Evolutionary conservation across 2,888 invertebrate genomes (phyloP), one percentile per base, ranked within the genome.

Genomic region (Seira musarum): DNA sequence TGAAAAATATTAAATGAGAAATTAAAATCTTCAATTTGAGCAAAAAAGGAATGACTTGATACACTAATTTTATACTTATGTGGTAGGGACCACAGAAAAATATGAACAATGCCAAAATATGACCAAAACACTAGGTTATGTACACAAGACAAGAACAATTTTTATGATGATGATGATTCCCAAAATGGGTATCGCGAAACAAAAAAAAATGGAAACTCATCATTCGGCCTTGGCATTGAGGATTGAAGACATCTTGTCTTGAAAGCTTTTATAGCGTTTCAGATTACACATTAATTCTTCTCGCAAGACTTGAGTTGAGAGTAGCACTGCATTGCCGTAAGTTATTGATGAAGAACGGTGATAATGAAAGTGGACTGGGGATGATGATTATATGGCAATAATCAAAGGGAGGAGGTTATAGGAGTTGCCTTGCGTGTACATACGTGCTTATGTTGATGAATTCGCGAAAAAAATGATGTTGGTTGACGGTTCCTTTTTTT

Each of bases 151-250:
- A 40, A 6, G 13, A 40, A 40, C 6, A 6, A 40, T 40, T 40
- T 40, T 74, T 35, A 53, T 10, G 2, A 74, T 40, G 73, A 65
- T 65, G 30, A 35, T 40, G 19, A 61, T 61, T 67, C 67, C 76
- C 49, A 76, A 69, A 69, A 69, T 76, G 63, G 76, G 64, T 46
- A 49, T 61, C 53, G 63, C n/a, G 24, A 76, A 63, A 40, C 40
- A 40, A 40, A 40, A 40, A 40, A n/a, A n/a, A n/a, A n/a, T n/a
- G n/a, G n/a, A 69, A 35, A 13, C 13, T 40, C 40, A 46, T 6
- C 63, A 5, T 40, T 75, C 64, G 60, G 35, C 67, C 66, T 75
- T 67, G 74, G 68, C 75, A 75, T 61, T 75, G 75, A 75, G 40
- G 46, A 66, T 25, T 24, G 46, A 66, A 8, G 30, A 66, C 19